Conservation (phyloP, 2,797 vertebrate species). For the Pipistrellus kuhlii region DNA sequence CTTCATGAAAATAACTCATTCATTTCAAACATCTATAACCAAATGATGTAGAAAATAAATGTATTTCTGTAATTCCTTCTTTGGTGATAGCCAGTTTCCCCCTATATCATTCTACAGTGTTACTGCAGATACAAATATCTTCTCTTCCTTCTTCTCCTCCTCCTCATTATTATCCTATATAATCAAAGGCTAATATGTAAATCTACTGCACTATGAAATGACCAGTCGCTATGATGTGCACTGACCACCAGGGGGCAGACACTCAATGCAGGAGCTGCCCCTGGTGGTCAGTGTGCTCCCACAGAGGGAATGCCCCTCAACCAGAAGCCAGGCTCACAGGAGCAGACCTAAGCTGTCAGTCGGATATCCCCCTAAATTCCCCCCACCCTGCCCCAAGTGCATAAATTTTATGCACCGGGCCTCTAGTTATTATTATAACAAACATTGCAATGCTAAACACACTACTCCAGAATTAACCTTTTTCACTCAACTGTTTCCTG, state of each 20-base stretch:
- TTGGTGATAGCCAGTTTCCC: not conserved
- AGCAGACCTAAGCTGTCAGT: no score
- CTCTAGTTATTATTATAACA: not conserved
- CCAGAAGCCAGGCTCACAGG: no score
- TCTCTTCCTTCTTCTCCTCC: not conserved
- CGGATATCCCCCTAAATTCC: no score
- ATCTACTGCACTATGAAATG: rapidly evolving
- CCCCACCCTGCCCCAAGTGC: no score
- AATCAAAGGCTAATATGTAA: no score
- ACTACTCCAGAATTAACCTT: not conserved
- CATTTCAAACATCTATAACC: not conserved
- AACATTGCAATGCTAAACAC: not conserved
- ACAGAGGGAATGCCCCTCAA: no score
- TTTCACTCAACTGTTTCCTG: no score
- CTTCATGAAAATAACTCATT: not conserved
- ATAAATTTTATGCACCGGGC: no score
- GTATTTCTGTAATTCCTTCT: not conserved
- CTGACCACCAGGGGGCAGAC: no score
- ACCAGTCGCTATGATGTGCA: no score
- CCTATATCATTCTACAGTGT: not conserved
- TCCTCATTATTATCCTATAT: not conserved
- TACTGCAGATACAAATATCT: not conserved
- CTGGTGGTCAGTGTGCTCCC: no score
- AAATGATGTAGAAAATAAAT: not conserved
- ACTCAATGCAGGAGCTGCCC: no score